Base-by-base conservation (phyloP, 2,797 vertebrate species). In the Pseudochromis fuscus region DNA sequence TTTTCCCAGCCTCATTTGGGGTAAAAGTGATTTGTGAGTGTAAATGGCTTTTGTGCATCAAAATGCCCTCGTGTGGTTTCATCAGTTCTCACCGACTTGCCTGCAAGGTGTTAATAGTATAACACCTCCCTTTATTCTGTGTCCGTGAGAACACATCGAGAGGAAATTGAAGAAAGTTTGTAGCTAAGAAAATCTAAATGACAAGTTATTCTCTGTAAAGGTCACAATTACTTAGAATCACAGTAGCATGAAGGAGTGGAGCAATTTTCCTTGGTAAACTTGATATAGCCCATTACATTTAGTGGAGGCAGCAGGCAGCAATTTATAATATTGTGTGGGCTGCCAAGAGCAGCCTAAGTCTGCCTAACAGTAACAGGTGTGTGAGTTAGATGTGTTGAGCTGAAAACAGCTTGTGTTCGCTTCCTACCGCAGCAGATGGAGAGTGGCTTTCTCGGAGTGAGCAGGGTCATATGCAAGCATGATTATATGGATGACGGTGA, bases 391-490 rank as follows among this genome's bases (percentile, higher is more conserved):
- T 83, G 79, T 88, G 86, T 86, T 79, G 82, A 83, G 86, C 84
- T 74, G 82, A 87, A 88, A 91, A 90, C 91, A 92, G 91, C 90
- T 92, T 90, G 90, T 84, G 82, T 87, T 88, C 79, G 60, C 81
- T 89, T 85, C 77, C 80, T 76, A 25, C 82, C 28, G 64, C 86
- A 86, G 72, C 92, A 93, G 91, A 93, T 90, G 91, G 88, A 91
- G 87, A 85, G 82, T 65, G 63, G 81, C 75, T 90, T 84, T 85
- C 81, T 79, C 62, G 1, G 51, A 75, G 84, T 81, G 83, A 82
- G 83, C 82, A 25, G 65, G 84, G 78, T 89, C 86, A 89, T 82
- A 80, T 75, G 83, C 77, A 68, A 81, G 81, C 78, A 28, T 61
- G 84, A 91, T 91, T 91, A 87, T 83, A 81, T 72, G 67, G 63